phyloP scores from a whole-genome alignment of 1,140 invertebrate species.

The Leptinotarsa defecta region DNA sequence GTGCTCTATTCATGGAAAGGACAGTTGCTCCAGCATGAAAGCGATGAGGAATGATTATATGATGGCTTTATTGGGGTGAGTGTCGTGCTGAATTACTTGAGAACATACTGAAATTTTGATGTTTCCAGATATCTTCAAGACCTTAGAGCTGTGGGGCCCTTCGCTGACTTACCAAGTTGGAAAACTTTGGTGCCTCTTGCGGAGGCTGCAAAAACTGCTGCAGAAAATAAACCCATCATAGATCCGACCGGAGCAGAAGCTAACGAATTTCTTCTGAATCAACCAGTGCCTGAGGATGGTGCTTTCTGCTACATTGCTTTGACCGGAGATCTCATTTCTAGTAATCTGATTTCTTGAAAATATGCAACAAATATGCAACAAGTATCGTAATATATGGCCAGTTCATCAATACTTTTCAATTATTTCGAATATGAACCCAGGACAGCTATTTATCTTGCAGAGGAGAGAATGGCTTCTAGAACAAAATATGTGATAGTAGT shows the following conservation, averaged over 20 bases:
- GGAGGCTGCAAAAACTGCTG: conserved; percentile 53
- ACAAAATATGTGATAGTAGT: too few species aligned
- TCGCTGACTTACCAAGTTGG: conserved; percentile 55
- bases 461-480: too few species aligned
- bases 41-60: conserved; percentile 59
- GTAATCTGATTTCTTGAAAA: conserved; percentile 32
- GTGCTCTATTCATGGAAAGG: conserved; percentile 50
- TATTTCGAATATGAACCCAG: too few species aligned
- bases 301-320: conserved; percentile 61
- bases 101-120: neutral
- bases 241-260: conserved; percentile 56
- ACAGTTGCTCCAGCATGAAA: conserved; percentile 56
- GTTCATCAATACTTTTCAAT: too few species aligned
- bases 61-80: conserved; percentile 56
- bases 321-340: conserved; percentile 55
- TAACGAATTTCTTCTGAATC: conserved; percentile 55
- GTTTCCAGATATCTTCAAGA: conserved; percentile 48
- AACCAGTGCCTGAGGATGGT: conserved; percentile 57
- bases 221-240: conserved; percentile 54
- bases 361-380: neutral
- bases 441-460: too few species aligned
- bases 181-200: conserved; percentile 52
- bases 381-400: too few species aligned
- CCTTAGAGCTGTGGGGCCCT: conserved; percentile 54
- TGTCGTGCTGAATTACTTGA: neutral